A percentile compares a stretch with the other conserved stretches of the same genome.
Conservation (phyloP, 2,888 invertebrate genomes). For the Galerucella calmariensis region DNA sequence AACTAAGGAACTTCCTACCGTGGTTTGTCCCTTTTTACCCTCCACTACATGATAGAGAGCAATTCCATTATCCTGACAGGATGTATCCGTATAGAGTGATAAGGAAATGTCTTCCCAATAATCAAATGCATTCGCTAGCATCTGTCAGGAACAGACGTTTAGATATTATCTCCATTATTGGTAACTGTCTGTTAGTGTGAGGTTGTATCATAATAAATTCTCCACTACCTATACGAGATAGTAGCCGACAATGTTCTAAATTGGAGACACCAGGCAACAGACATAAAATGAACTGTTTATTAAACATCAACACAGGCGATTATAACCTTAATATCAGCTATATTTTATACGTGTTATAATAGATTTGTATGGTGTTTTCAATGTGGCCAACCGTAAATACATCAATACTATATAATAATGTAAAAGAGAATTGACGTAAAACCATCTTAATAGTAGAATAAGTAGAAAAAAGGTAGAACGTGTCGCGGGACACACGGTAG, state of each 20-base stretch:
- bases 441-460: too few relatives aligned
- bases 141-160: neutral
- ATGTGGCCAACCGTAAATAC: neutral
- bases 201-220: conserved; percentile 15
- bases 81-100: neutral
- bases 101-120: neutral
- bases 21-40: conserved; percentile 11
- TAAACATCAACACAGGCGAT: conserved; percentile 1
- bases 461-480: too few relatives aligned
- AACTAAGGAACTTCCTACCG: conserved; percentile 18
- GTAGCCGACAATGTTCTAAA: conserved; percentile 5
- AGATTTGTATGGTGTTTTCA: neutral
- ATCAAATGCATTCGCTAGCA: neutral
- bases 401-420: too few relatives aligned
- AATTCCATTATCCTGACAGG: conserved; percentile 6
- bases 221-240: neutral
- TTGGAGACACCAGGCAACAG: conserved; percentile 7
- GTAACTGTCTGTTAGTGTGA: neutral
- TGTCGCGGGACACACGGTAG: too few relatives aligned
- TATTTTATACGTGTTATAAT: neutral
- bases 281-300: conserved; percentile 24
- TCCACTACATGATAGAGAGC: conserved; percentile 15
- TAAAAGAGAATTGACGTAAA: too few relatives aligned
- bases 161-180: conserved; percentile 12
- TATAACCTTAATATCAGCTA: conserved; percentile 14